phyloP scores from a whole-genome alignment of 2,113 vertebrate genomes.

The Struthio camelus region DNA sequence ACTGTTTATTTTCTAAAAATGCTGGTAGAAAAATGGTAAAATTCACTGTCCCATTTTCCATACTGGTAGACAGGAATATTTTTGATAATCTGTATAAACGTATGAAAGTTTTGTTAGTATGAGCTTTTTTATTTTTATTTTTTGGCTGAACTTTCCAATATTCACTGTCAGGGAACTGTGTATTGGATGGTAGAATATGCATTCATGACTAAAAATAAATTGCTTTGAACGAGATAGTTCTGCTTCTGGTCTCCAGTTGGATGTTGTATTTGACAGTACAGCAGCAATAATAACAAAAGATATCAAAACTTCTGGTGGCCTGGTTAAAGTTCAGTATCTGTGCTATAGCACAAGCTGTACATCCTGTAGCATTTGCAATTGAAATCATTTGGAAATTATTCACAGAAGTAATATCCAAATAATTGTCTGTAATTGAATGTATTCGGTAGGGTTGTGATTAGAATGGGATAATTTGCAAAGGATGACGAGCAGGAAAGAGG shows the following conservation, averaged over 20 bases:
- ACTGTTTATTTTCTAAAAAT: background rate
- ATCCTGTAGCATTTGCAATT: background rate
- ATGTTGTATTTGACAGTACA: background rate
- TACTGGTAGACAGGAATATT: background rate
- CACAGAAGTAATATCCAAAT: background rate
- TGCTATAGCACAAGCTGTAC: background rate
- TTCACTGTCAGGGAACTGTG: fast-evolving
- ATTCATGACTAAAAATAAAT: background rate
- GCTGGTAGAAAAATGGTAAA: background rate
- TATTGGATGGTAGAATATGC: background rate
- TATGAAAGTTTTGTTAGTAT: background rate
- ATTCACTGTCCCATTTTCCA: background rate
- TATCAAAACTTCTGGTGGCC: fast-evolving
- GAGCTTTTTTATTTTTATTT: background rate
- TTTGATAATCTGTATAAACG: background rate
- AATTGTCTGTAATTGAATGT: background rate
- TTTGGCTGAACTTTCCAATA: background rate
- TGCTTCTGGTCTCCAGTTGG: background rate
- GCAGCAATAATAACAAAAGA: background rate
- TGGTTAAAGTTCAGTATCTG: background rate
- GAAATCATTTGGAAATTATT: slow-evolving; percentile 1
- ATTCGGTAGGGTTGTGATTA: background rate
- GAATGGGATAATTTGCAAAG: background rate
- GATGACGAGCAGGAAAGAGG: background rate
- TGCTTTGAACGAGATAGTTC: background rate